Evolutionary conservation across 1,140 invertebrate species (phyloP).

Genomic region (Anagrus nilaparvatae): DNA sequence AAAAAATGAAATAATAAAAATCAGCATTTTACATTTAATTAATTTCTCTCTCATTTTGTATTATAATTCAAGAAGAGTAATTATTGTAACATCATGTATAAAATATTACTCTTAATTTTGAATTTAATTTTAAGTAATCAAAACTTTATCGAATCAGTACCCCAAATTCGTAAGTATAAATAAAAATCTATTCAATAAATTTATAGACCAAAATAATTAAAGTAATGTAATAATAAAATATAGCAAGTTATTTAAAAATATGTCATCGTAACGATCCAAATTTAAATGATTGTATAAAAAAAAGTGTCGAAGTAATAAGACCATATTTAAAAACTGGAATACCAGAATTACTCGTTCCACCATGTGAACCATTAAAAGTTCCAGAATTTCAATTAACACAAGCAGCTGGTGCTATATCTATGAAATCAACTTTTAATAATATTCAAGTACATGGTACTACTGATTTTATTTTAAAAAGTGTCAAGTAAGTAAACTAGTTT

Average conservation of each 20-base stretch:
- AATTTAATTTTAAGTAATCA: not conserved
- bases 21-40: too few species aligned
- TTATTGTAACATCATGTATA: too few species aligned
- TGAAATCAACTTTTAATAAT: constrained; percentile 49
- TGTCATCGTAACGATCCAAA: constrained; percentile 48
- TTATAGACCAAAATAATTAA: too few species aligned
- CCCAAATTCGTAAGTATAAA: too few species aligned
- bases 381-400: constrained; percentile 49
- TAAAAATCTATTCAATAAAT: too few species aligned
- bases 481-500: too few species aligned
- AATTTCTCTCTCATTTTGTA: too few species aligned
- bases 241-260: constrained; percentile 43
- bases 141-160: not conserved
- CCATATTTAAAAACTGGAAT: constrained; percentile 46
- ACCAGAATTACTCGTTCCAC: constrained; percentile 47
- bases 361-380: constrained; percentile 52
- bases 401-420: constrained; percentile 47
- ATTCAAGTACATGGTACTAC: constrained; percentile 50
- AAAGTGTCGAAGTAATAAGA: constrained; percentile 38
- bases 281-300: constrained; percentile 34
- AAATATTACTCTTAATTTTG: not conserved
- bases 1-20: too few species aligned
- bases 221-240: not conserved
- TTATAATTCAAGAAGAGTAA: too few species aligned
- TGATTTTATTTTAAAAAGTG: constrained; percentile 43